Evolutionary conservation across 1,140 invertebrate species (phyloP).

Genomic region (Penaeus japonicus): DNA sequence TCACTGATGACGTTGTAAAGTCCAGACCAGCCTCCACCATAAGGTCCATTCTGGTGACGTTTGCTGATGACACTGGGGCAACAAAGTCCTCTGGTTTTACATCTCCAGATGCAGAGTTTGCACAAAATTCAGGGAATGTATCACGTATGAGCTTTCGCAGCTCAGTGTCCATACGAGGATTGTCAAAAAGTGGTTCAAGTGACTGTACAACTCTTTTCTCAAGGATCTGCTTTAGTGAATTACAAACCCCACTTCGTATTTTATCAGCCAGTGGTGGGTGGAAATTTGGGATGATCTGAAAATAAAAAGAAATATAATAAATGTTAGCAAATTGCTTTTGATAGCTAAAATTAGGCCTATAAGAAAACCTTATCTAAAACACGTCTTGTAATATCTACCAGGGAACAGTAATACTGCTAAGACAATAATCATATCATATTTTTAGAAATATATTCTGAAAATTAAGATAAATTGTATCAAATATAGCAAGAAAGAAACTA

Average conservation of each 20-base stretch:
- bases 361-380: no score
- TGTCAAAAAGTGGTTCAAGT: slow-evolving; percentile 90
- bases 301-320: slow-evolving; percentile 55
- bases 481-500: no score
- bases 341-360: no score
- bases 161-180: slow-evolving; percentile 89
- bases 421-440: no score
- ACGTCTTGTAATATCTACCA: no score
- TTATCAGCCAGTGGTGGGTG: slow-evolving; percentile 83
- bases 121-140: slow-evolving; percentile 91
- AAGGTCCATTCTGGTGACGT: slow-evolving; percentile 52
- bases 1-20: slow-evolving; percentile 35
- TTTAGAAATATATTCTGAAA: no score
- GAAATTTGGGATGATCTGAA: slow-evolving; percentile 92
- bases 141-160: slow-evolving; percentile 84
- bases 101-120: slow-evolving; percentile 60
- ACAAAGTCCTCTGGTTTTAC: slow-evolving; percentile 53
- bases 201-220: slow-evolving; percentile 93
- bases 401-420: no score
- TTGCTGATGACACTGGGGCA: slow-evolving; percentile 39
- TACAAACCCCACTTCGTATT: slow-evolving; percentile 88
- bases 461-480: no score
- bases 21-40: slow-evolving; percentile 55
- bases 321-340: not conserved
- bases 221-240: slow-evolving; percentile 90